Percentiles rank a stretch among this genome's conserved stretches.
Conservation (phyloP, 2,797 vertebrate genomes). For the Danio tinwini region DNA sequence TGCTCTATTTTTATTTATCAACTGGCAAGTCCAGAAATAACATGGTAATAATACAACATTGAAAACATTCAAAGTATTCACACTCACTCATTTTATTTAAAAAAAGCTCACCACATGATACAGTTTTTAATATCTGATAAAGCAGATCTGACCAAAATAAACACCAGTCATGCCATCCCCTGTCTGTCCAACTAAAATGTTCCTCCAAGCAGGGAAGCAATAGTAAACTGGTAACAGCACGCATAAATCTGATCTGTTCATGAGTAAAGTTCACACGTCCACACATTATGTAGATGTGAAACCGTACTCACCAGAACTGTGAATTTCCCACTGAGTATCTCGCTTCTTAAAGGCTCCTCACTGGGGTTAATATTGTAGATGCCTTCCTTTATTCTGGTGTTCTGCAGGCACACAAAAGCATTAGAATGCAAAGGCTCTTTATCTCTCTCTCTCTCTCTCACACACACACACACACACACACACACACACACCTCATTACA, state of each 20-base stretch:
- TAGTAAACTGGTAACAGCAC: neutral
- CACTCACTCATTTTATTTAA: no score
- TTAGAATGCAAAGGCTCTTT: neutral
- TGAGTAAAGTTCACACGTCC: neutral
- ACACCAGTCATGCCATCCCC: neutral
- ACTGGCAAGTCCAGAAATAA: no score
- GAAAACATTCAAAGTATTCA: no score
- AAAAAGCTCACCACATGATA: no score
- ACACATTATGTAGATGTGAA: neutral
- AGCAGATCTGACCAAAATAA: neutral
- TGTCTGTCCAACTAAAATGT: neutral
- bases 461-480: no score
- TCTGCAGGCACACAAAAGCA: conserved; percentile 65
- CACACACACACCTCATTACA: neutral
- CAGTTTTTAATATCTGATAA: neutral
- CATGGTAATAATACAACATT: no score
- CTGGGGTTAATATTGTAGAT: conserved; percentile 86
- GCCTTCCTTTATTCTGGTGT: conserved; percentile 87
- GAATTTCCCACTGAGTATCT: conserved; percentile 85
- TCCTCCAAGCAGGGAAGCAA: neutral
- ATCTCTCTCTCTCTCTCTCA: neutral
- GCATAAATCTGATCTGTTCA: neutral
- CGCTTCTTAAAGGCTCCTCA: conserved; percentile 84
- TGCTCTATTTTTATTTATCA: no score
- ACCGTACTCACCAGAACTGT: conserved; percentile 83